Base-by-base conservation (phyloP, 92 coral and sea anemone species). In the Siderastrea siderea region DNA sequence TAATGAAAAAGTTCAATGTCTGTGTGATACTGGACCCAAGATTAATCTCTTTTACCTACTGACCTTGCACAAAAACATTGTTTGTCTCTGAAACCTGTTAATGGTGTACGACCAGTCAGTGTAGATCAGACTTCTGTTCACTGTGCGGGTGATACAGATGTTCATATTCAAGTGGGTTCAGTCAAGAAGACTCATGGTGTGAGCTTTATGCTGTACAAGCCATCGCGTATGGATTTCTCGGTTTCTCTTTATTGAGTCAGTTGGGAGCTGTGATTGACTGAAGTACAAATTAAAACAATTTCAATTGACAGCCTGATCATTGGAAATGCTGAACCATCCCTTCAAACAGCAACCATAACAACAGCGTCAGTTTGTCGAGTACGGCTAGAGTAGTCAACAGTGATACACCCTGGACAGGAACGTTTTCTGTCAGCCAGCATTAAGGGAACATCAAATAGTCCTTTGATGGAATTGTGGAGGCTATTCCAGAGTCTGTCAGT, bases 61-160 rank as follows among this genome's bases (percentile, higher is more conserved):
- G 79, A 89, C 9, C 74, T 89, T 83, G 84, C 88, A 3, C 51
- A 73, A 4, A 84, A 84, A 17, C 74, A 15, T 63, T 73, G 88
- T 84, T 84, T 84, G 3, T 11, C 72, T 47, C 61, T 84, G 60
- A 84, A 72, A 45, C 48, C 88, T 1, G 43, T 46, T 62, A 74
- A 3, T 83, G 89, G 89, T 1, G 74, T 89, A 47, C 89, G 82
- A 72, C 89, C 89, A 6, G 92, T 89, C 47, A 74, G 92, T 89
- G 89, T 82, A 50, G 84, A 53, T 16, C 84, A 64, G 81, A 84
- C 63, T 47, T 80, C 74, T 16, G 73, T 84, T 7, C 88, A 48
- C 16, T 84, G 88, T 46, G 79, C 64, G 13, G 88, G 88, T 66
- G 81, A 57, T 13, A 5, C 81, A 2, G 43, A 71, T 1, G 72